These are phyloP conservation scores for Hirundo rustica DNA, from an alignment of 2,797 vertebrate genomes.

Conservation along the genomic window DNA sequence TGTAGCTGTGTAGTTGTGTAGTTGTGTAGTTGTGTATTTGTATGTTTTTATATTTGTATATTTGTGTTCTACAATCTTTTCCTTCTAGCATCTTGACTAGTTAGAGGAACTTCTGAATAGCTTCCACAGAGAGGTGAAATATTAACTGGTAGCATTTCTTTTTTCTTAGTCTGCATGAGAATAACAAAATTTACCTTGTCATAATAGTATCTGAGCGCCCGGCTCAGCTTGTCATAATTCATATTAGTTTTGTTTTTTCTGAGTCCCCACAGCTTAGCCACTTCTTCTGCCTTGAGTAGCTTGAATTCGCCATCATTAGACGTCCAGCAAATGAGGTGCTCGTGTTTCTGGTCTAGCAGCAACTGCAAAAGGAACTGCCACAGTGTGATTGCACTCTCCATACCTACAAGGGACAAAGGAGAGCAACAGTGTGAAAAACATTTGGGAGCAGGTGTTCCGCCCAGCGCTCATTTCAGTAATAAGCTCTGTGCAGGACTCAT, in stretches of 20 bases:
- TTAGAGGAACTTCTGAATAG: not conserved
- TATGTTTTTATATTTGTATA: too few relatives aligned
- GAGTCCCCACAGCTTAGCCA: conserved; percentile 96
- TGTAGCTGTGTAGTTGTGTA: too few relatives aligned
- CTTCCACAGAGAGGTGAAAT: conserved; percentile 17
- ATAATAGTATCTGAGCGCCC: conserved; percentile 96
- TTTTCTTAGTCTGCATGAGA: not conserved
- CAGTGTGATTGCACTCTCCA: conserved; percentile 98
- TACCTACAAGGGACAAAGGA: conserved; percentile 77
- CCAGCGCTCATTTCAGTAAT: not conserved
- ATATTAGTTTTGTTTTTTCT: conserved; percentile 99
- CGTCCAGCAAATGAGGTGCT: conserved; percentile 97
- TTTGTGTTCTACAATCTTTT: not conserved
- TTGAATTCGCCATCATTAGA: conserved; percentile 97
- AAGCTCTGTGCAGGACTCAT: not conserved
- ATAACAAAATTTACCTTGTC: conserved; percentile 86
- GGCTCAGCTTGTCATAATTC: conserved; percentile 98
- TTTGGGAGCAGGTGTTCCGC: not conserved
- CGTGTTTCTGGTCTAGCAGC: conserved; percentile 93
- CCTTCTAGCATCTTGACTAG: not conserved
- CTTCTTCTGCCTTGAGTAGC: conserved; percentile 95
- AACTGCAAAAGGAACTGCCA: conserved; percentile 99
- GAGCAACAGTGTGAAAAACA: conserved; percentile 35
- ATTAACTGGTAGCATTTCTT: not conserved
- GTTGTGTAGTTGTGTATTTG: too few relatives aligned